These are phyloP conservation scores for Melanophora roralis DNA, from an alignment of 2,888 invertebrate genomes.

Conservation along the genomic window DNA sequence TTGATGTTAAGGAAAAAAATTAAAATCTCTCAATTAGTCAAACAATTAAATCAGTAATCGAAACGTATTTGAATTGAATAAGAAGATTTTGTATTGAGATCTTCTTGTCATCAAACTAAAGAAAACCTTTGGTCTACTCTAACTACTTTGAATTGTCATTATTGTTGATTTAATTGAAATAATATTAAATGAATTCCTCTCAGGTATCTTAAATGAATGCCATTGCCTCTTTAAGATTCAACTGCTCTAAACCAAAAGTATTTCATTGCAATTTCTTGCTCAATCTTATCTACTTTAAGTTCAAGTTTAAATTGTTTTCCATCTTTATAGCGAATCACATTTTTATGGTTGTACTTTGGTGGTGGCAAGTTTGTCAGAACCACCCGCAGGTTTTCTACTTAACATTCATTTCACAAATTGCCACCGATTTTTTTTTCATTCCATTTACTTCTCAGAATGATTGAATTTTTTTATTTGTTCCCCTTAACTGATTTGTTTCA, in stretches of 20 bases:
- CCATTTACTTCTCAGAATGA: slow-evolving; percentile 59
- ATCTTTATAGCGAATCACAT: neutral
- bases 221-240: slow-evolving; percentile 51
- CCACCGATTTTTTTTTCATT: slow-evolving; percentile 63
- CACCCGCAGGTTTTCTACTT: slow-evolving; percentile 66
- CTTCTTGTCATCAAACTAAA: neutral
- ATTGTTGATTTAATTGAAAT: slow-evolving; percentile 27
- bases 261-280: slow-evolving; percentile 11
- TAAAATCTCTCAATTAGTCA: slow-evolving; percentile 76
- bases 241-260: neutral
- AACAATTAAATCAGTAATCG: slow-evolving; percentile 76
- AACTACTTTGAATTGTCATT: slow-evolving; percentile 8
- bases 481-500: slow-evolving; percentile 53
- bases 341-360: slow-evolving; percentile 48
- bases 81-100: slow-evolving; percentile 24
- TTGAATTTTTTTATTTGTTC: slow-evolving; percentile 9
- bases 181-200: slow-evolving; percentile 53
- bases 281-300: slow-evolving; percentile 43
- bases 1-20: slow-evolving; percentile 34
- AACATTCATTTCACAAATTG: slow-evolving; percentile 65
- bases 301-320: neutral
- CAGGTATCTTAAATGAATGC: slow-evolving; percentile 60
- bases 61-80: slow-evolving; percentile 61
- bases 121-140: neutral
- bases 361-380: slow-evolving; percentile 64